Conservation (phyloP, 2,113 vertebrate genomes). For the Gobio gobio region DNA sequence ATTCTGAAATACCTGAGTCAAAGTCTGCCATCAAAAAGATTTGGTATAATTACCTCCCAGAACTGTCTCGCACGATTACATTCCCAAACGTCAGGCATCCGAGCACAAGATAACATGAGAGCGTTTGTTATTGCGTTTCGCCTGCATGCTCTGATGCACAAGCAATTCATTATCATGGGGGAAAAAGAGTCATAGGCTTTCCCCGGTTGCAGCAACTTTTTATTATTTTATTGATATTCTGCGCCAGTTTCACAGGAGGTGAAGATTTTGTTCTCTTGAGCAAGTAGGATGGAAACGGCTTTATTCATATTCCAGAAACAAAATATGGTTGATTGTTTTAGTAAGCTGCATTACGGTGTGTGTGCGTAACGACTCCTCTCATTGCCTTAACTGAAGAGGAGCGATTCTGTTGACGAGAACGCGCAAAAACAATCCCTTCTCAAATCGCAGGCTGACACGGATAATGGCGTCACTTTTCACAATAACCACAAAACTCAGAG, state of each 20-base stretch:
- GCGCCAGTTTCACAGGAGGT: not conserved
- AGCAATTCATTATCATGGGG: no score
- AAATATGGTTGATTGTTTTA: not conserved
- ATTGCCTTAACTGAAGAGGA: constrained; percentile 20
- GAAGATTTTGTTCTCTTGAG: not conserved
- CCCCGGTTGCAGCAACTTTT: not conserved
- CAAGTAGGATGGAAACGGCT: not conserved
- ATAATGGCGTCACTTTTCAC: not conserved
- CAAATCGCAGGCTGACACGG: not conserved
- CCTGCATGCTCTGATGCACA: no score
- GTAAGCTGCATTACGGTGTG: not conserved
- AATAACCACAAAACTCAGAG: constrained; percentile 8
- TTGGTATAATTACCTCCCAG: no score
- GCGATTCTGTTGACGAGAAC: no score
- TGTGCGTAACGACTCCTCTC: not conserved
- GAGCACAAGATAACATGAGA: no score
- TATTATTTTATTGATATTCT: not conserved
- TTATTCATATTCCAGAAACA: not conserved
- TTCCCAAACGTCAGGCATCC: not conserved
- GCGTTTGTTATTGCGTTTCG: no score
- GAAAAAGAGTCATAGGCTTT: not conserved
- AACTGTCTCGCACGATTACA: not conserved
- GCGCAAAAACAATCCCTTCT: not conserved
- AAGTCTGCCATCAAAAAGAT: no score
- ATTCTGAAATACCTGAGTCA: no score